Conservation (phyloP, 2,113 vertebrate species). For the Rhinoptilus africanus region DNA sequence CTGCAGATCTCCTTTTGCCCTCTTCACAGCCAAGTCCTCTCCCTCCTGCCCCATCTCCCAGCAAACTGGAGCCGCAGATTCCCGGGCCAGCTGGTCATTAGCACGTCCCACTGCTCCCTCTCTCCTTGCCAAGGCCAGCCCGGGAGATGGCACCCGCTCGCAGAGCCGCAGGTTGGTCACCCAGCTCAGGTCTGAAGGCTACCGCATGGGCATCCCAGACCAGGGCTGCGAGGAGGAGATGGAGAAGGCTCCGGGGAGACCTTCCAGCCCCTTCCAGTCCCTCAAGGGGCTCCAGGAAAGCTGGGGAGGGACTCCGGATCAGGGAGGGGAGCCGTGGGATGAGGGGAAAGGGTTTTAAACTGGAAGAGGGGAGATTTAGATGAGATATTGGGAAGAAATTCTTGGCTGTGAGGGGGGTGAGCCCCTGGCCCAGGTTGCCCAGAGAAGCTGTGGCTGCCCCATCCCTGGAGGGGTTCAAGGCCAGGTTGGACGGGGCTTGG, state of each 20-base stretch:
- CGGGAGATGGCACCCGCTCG: not conserved
- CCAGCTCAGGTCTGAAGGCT: not conserved
- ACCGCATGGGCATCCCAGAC: accelerated
- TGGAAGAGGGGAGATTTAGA: too few species aligned
- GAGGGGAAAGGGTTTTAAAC: too few species aligned
- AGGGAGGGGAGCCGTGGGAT: too few species aligned
- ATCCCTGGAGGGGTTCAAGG: too few species aligned
- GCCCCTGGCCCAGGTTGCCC: too few species aligned
- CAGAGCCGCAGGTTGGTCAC: not conserved
- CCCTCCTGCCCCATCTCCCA: not conserved
- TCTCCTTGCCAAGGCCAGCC: not conserved
- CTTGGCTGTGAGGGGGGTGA: too few species aligned
- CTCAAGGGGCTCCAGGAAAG: too few species aligned
- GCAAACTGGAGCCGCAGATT: not conserved
- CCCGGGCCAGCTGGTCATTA: slow-evolving; percentile 8
- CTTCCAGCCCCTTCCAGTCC: too few species aligned
- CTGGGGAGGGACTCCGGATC: too few species aligned
- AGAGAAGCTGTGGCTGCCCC: too few species aligned
- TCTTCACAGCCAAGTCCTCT: slow-evolving; percentile 16
- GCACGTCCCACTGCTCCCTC: not conserved
- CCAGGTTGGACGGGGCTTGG: too few species aligned
- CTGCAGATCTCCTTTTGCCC: not conserved
- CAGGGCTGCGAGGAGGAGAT: not conserved
- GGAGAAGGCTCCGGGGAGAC: not conserved
- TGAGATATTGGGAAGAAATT: too few species aligned